phyloP scores from a whole-genome alignment of 2,797 vertebrate species.

The Potorous gilbertii region DNA sequence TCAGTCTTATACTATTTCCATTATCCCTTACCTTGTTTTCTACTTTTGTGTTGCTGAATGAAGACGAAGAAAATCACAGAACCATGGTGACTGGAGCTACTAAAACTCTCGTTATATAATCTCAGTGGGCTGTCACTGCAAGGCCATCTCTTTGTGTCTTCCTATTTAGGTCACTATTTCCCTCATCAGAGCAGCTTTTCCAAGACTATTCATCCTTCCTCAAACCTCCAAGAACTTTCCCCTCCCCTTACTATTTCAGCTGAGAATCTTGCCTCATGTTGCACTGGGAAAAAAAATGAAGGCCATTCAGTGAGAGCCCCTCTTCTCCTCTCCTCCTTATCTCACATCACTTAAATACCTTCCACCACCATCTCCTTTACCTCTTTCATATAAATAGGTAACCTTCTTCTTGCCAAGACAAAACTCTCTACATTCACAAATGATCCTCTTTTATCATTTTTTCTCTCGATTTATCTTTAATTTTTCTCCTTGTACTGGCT shows the following conservation, averaged over 20 bases:
- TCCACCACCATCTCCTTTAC: not conserved
- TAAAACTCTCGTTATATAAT: not conserved
- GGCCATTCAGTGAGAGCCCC: not conserved
- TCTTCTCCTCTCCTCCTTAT: not conserved
- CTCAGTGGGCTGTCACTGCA: not conserved
- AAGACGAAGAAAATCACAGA: not conserved
- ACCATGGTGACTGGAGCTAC: not conserved
- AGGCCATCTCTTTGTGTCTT: not conserved
- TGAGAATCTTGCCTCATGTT: not conserved
- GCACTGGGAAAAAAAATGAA: not conserved
- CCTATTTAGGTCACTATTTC: not conserved
- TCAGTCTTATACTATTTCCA: not conserved
- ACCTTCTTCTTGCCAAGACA: not conserved
- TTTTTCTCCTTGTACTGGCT: not conserved
- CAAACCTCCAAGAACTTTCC: not conserved
- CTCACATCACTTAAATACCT: not conserved
- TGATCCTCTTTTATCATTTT: not conserved
- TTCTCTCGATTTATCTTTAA: not conserved
- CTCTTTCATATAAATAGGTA: not conserved
- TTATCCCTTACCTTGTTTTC: not conserved
- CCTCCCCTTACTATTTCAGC: not conserved
- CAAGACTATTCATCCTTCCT: not conserved
- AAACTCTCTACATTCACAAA: not conserved
- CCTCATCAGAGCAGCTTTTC: not conserved
- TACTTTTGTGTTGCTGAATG: not conserved